phyloP scores from a whole-genome alignment of 1,140 invertebrate genomes.

The Lucilia cuprina region DNA sequence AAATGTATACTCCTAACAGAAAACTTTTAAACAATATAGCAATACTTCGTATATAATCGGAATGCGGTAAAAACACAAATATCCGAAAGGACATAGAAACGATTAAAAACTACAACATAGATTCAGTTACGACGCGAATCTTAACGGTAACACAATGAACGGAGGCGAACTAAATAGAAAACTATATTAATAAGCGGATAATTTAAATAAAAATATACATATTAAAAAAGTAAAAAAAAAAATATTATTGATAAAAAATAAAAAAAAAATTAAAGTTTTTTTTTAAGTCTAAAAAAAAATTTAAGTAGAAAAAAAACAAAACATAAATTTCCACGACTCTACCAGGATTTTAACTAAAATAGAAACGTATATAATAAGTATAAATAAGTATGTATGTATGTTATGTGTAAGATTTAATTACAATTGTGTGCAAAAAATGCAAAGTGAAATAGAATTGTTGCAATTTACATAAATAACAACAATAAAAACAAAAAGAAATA shows the following conservation, averaged over 20 bases:
- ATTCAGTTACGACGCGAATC: constrained; percentile 15
- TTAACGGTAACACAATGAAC: constrained; percentile 18
- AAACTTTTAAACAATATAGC: neutral
- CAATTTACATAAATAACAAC: too few species aligned
- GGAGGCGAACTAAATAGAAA: neutral
- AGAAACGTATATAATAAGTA: neutral
- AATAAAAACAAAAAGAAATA: neutral
- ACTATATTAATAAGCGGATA: neutral
- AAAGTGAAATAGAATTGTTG: neutral
- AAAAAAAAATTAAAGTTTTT: neutral
- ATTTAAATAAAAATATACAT: neutral
- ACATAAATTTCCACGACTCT: too few species aligned
- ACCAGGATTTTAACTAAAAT: neutral
- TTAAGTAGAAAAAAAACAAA: too few species aligned
- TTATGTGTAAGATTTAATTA: neutral
- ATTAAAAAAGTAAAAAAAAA: neutral
- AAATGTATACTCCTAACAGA: neutral
- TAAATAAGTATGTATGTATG: too few species aligned
- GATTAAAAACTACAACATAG: neutral
- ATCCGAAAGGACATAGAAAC: constrained; percentile 25
- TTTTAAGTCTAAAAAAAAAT: neutral
- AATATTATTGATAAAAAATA: neutral
- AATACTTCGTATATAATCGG: neutral
- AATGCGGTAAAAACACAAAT: neutral
- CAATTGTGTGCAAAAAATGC: neutral